These are phyloP conservation scores for Poicephalus gulielmi DNA, from an alignment of 2,113 vertebrate genomes.

Conservation along the genomic window DNA sequence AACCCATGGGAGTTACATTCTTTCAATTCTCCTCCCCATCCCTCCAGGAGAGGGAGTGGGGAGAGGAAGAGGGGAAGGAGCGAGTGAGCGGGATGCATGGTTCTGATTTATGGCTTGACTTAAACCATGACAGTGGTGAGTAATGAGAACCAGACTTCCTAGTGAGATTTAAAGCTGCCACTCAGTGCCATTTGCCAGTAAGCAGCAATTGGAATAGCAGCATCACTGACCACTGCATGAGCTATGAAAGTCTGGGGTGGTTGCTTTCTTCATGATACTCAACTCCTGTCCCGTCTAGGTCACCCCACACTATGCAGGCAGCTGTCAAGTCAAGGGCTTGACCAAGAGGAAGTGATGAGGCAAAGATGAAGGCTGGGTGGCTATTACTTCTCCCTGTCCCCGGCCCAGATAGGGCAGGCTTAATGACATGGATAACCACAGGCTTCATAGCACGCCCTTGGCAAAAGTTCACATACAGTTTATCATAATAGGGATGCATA, in stretches of 20 bases:
- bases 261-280: neutral
- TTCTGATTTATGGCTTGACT: too few relatives aligned
- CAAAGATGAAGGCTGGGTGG: neutral
- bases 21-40: too few relatives aligned
- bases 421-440: neutral
- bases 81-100: too few relatives aligned
- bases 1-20: too few relatives aligned
- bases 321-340: neutral
- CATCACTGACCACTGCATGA: neutral
- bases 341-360: neutral
- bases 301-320: neutral
- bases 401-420: neutral
- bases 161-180: neutral
- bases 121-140: neutral
- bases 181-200: neutral
- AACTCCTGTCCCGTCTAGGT: neutral
- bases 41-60: too few relatives aligned
- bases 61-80: too few relatives aligned
- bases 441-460: neutral
- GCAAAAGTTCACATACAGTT: neutral
- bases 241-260: neutral
- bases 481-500: neutral
- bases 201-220: neutral
- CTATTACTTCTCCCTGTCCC: neutral
- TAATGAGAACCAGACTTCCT: neutral